Base-by-base conservation (phyloP, 1,140 invertebrate species). In the Drosophila micromelanica region DNA sequence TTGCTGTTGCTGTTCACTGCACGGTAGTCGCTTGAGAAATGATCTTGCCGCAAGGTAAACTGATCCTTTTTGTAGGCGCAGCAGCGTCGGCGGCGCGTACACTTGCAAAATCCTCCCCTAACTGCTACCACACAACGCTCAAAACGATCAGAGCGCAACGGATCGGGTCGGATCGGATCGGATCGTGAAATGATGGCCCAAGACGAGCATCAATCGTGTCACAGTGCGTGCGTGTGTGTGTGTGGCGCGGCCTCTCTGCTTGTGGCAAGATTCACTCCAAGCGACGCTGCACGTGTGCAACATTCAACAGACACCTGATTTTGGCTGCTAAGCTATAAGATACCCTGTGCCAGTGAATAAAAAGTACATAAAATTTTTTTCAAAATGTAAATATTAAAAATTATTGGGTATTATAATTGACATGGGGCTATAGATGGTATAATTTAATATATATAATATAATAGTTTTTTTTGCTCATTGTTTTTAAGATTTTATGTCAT, bases 51-150 rank as follows among this genome's bases (percentile, higher is more conserved):
- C 74, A 86, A 90, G 87, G 90, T 89, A 90, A 85, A 76, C 74
- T 87, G 84, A 90, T 91, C 90, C 90, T 91, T 91, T 91, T 90
- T 91, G 90, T 91, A 91, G 82, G 73, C 64, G 65, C 60, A 46
- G 38, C 78, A 60, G 63, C 51, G 59, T 35, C 61, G 40, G 23
- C 43, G 57, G 38, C 38, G 35, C 15, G 54, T 84, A 73, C 79
- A 89, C 84, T 87, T 87, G 84, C 84, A 70, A 87, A 87, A 87
- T 89, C 84, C 84, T 87, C 84, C 84, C 84, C 84, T 87, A 87
- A 89, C 79, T 87, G 75, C 72, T 70, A 86, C 78, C 82, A 82
- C 79, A 60, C 80, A 86, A 68, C 67, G 60, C 59, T 64, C 30
- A 38, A 72, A 60, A 69, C 74, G 70, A 86, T 69, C 78, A 45